Evolutionary conservation across 35 echinoderm and acorn worm species (phyloP).

Genomic region (Strongylocentrotus purpuratus): DNA sequence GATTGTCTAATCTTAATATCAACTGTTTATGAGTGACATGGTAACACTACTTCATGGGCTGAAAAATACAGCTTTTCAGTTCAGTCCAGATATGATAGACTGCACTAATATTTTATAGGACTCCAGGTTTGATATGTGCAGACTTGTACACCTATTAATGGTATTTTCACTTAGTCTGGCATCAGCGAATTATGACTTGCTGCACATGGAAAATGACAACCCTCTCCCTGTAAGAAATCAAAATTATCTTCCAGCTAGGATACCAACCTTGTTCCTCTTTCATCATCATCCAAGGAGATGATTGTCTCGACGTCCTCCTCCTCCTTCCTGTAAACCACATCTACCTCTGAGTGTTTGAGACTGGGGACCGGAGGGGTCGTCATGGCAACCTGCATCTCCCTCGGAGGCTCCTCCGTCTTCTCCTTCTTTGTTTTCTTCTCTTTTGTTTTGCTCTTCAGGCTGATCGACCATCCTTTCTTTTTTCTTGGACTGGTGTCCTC

Average conservation of each 20-base stretch:
- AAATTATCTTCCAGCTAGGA: not conserved
- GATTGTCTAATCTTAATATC: too few species aligned
- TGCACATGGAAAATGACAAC: too few species aligned
- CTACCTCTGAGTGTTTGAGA: slow-evolving; percentile 30
- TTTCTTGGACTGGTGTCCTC: not conserved
- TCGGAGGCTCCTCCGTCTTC: not conserved
- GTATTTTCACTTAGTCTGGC: too few species aligned
- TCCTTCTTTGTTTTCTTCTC: slow-evolving; percentile 23
- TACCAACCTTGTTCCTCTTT: not conserved
- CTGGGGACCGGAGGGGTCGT: not conserved
- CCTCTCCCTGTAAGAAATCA: too few species aligned
- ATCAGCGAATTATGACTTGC: too few species aligned
- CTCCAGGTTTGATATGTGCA: too few species aligned
- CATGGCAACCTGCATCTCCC: not conserved
- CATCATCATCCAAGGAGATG: not conserved
- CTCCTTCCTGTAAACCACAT: not conserved
- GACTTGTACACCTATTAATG: too few species aligned
- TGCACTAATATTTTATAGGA: too few species aligned
- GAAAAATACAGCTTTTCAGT: too few species aligned
- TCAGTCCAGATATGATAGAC: too few species aligned
- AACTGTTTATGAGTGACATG: too few species aligned
- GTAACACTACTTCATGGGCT: too few species aligned
- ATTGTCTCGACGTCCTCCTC: not conserved
- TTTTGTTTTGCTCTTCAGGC: slow-evolving; percentile 31
- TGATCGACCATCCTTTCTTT: slow-evolving; percentile 20